A percentile compares a stretch with the other conserved stretches of the same genome.
Evolutionary conservation across 2,888 invertebrate species (phyloP).

Genomic region (Prionchulus punctatus): DNA sequence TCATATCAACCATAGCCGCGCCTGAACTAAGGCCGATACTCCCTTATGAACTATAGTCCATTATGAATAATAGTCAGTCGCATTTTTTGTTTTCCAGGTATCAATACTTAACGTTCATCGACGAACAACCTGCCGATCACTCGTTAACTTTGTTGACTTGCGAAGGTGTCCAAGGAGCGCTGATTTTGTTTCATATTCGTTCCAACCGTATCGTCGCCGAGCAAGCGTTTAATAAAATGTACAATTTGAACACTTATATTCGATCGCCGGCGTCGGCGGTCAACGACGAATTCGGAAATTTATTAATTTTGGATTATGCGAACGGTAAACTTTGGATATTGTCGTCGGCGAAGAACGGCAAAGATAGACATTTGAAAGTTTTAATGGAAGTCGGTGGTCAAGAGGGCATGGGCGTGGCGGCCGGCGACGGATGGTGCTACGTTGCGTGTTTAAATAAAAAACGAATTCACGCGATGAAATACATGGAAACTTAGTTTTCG

Average conservation of each 20-base stretch:
- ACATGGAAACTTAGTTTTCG: neutral
- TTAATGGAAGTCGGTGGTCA: neutral
- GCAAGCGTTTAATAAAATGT: neutral
- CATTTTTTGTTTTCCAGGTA: neutral
- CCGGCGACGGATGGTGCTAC: constrained; percentile 2
- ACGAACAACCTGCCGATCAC: neutral
- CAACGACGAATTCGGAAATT: neutral
- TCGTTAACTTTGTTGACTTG: constrained; percentile 7
- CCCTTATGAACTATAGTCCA: neutral
- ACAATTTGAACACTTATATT: neutral
- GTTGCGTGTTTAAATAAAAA: constrained; percentile 4
- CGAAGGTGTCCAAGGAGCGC: neutral
- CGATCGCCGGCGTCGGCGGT: constrained; percentile 1
- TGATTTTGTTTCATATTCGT: neutral
- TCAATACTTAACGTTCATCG: neutral
- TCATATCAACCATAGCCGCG: too few species aligned
- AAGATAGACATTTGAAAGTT: neutral
- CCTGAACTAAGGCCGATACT: too few species aligned
- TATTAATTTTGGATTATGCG: constrained; percentile 7
- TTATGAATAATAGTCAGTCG: neutral
- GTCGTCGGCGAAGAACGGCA: neutral
- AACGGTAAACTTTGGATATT: neutral
- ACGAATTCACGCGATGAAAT: neutral
- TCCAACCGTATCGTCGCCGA: neutral
- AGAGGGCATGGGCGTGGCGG: constrained; percentile 2